Base-by-base conservation (phyloP, 2,888 invertebrate genomes). In the Athalia rosae region DNA sequence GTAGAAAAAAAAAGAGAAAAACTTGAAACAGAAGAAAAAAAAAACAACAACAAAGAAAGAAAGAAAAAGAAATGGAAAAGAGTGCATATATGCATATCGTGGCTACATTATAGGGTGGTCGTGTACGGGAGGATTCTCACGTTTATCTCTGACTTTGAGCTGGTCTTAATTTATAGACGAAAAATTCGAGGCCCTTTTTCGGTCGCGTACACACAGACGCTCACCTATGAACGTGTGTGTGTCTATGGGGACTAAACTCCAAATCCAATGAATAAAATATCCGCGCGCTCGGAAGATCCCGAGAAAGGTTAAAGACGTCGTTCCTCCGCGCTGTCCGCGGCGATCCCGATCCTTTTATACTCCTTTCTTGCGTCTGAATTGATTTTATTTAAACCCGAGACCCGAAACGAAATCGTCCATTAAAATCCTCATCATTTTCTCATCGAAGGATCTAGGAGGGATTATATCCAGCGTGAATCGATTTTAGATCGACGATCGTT, bases 101-200 rank as follows among this genome's bases (percentile, higher is more conserved):
- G 28, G 28, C 28, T 28, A 28, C 28, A 28, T n/a, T n/a, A n/a
- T 28, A 28, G 28, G 28, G 28, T 28, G 28, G 28, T 28, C 28
- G 28, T n/a, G 67, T 67, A 11, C n/a, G n/a, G 15, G n/a, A 11
- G 9, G 58, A 71, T 71, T 71, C 71, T 71, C 71, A 71, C 71
- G 58, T 71, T 71, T 71, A 71, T 71, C 71, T 71, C 71, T 71
- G 45, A 13, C 71, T 58, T 41, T 56, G 58, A 41, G 9, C 53
- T 50, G 11, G 28, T 67, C 53, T 67, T 67, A 67, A 67, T 67
- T 67, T 67, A 67, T 67, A 67, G 13, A 28, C 67, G 41, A 53
- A 28, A 48, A 67, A 71, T 41, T 45, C 28, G 4, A 41, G 5
- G 41, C 4, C 41, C 48, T 53, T 50, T 53, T 50, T 53, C 28